Percentiles rank a stretch among this genome's conserved stretches.
Conservation (phyloP, 2,113 vertebrate species). For the Sardina pilchardus region DNA sequence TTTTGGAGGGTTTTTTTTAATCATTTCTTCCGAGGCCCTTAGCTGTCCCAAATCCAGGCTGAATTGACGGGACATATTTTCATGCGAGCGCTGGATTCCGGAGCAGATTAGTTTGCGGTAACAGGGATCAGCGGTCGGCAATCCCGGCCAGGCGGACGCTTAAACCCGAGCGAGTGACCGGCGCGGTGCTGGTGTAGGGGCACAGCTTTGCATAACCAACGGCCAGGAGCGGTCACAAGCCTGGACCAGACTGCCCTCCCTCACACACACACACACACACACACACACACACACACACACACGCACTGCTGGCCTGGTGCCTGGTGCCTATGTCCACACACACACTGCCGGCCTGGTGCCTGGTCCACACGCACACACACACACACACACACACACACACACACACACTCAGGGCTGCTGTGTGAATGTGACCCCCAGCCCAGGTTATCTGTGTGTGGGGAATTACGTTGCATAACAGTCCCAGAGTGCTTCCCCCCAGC, state of each 20-base stretch:
- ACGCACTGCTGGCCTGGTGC: background rate
- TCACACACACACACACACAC: background rate
- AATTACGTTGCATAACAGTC: background rate
- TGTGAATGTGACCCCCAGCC: background rate
- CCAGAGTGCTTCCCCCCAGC: background rate
- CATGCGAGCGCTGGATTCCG: conserved; percentile 55
- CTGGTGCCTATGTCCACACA: no score
- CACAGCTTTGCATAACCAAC: background rate
- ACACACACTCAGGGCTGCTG: background rate
- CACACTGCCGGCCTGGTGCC: background rate
- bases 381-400: conserved; percentile 32
- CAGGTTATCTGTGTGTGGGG: background rate
- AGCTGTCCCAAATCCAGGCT: background rate
- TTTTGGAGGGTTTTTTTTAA: background rate
- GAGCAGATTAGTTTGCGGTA: conserved; percentile 61
- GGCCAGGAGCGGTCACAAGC: background rate
- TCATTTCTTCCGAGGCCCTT: background rate
- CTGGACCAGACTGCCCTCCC: no score
- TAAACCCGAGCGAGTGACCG: background rate
- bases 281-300: background rate
- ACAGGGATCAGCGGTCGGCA: conserved; percentile 57
- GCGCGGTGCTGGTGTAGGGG: background rate
- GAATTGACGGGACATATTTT: conserved; percentile 24
- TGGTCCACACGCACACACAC: background rate
- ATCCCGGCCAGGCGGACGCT: conserved; percentile 35